Evolutionary conservation across 53 echinoderm and acorn worm species (phyloP), one percentile per base, ranked within the genome.

Genomic region (Arbacia lixula): DNA sequence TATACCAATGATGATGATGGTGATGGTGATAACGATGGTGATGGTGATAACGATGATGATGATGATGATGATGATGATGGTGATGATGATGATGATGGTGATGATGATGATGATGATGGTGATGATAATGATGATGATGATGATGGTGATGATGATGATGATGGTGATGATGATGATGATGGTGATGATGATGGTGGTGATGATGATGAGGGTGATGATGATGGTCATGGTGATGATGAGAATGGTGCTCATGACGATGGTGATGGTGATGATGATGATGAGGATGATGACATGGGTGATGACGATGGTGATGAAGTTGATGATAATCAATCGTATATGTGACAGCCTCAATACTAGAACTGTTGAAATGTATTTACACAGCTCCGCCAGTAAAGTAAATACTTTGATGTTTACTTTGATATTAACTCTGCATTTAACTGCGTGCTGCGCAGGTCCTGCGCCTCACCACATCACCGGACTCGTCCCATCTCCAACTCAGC

Each of bases 61-160:
- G 30, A 77, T 0, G 31, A 77, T 58, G 55, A 77, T 0, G 55
- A 77, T 58, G 78, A 34, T 54, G 78, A 77, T 54, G 58, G 27
- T 0, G 78, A 77, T 0, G 78, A 77, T 0, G 78, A 60, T 60
- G 78, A 77, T 77, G 58, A 77, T 60, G 78, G 20, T 0, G 78
- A 77, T 58, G 78, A 77, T 54, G 78, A 54, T 77, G 78, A 77
- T 60, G 36, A 77, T 77, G 34, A 55, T 77, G 36, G 58, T 53
- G 14, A 57, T 57, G 58, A 20, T 57, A 57, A 57, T 12, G 58
- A 46, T 10, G 49, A 46, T 69, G 31, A 69, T 35, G 71, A 69
- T 69, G 35, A 39, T 39, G 41, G 14, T 46, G 49, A 46, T 46
- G 49, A 46, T 46, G 49, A 46, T 11, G 14, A 32, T 68, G 32